Conservation (phyloP, 2,113 vertebrate species). For the Connochaetes taurinus region DNA sequence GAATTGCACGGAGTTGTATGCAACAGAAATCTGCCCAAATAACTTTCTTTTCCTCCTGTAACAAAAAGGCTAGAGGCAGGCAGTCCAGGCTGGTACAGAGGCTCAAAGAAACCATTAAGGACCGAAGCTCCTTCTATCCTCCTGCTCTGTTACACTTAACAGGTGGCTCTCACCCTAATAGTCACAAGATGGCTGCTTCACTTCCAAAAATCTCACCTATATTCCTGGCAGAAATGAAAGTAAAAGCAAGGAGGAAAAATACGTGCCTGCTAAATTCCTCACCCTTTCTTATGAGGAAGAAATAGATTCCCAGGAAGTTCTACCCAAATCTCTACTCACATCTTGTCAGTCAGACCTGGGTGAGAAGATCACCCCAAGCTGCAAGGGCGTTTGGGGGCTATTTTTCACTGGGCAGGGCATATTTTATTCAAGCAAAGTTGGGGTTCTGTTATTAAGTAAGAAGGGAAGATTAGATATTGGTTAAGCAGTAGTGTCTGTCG, state of each 20-base stretch:
- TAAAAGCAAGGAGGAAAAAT: neutral
- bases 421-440: neutral
- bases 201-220: slow-evolving; percentile 22
- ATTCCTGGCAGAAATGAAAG: neutral
- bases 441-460: neutral
- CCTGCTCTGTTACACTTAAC: neutral
- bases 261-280: neutral
- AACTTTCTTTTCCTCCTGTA: neutral
- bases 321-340: neutral
- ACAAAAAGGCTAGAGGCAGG: neutral
- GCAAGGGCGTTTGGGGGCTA: neutral
- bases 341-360: neutral
- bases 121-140: neutral
- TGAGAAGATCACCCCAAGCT: neutral
- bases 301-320: neutral
- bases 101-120: neutral
- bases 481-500: neutral
- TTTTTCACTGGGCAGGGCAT: neutral
- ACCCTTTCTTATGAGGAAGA: neutral
- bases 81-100: neutral
- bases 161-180: neutral
- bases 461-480: neutral
- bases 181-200: neutral
- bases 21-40: neutral
- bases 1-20: neutral